These are phyloP conservation scores for Neotoxoptera formosana DNA, from an alignment of 1,140 invertebrate genomes.

Conservation along the genomic window DNA sequence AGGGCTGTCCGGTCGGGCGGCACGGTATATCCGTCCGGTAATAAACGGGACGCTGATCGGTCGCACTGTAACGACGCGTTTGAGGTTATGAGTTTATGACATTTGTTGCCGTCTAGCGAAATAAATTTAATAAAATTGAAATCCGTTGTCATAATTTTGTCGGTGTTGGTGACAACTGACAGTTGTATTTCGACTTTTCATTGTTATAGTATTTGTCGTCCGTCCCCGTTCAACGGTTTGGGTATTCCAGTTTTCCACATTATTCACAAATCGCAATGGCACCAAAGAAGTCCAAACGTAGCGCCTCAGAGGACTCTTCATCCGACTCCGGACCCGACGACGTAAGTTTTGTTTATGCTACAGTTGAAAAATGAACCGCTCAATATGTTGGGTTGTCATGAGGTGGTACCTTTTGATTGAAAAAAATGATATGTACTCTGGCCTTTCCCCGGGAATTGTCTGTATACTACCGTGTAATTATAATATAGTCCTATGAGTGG, in stretches of 20 bases:
- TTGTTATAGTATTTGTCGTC: no score
- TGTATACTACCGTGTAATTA: neutral
- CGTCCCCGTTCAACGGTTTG: neutral
- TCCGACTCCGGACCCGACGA: constrained; percentile 59
- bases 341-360: constrained; percentile 35
- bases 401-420: neutral
- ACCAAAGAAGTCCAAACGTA: constrained; percentile 54
- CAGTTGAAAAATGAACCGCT: neutral
- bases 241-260: neutral
- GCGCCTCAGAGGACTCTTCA: neutral
- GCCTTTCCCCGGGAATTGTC: neutral
- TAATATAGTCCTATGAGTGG: neutral
- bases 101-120: neutral
- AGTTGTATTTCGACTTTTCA: no score
- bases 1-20: neutral
- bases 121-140: neutral
- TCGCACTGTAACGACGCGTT: neutral
- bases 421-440: neutral
- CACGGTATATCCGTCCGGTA: neutral
- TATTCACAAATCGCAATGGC: neutral
- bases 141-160: neutral
- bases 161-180: no score
- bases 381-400: neutral
- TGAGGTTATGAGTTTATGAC: constrained; percentile 20
- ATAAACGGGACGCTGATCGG: neutral